Percentiles rank a stretch among this genome's conserved stretches.
These are phyloP conservation scores for Limenitis camilla DNA, from an alignment of 2,888 invertebrate genomes.

Conservation along the genomic window DNA sequence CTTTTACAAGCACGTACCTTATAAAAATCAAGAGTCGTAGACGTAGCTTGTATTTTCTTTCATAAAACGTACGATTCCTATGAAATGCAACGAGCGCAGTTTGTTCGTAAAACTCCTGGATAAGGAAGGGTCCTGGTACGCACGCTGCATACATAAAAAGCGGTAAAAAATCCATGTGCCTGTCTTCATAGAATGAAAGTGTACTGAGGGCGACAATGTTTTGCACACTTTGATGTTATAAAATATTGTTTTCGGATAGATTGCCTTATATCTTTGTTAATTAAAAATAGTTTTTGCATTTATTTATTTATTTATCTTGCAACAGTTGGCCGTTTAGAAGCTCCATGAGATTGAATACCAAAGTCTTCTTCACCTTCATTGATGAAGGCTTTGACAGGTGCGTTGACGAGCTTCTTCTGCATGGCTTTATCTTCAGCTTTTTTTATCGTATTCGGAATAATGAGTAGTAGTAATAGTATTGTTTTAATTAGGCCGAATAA, in stretches of 20 bases:
- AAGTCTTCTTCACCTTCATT: no score
- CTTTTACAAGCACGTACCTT: conserved; percentile 4
- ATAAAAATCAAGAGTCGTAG: conserved; percentile 9
- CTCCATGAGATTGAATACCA: no score
- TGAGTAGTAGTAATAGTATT: no score
- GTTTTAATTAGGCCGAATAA: no score
- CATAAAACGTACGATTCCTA: conserved; percentile 28
- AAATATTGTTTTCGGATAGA: neutral
- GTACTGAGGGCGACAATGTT: conserved; percentile 31
- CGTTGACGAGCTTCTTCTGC: no score
- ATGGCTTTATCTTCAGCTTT: no score
- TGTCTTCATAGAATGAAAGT: conserved; percentile 22
- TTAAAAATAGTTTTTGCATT: no score
- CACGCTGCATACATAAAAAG: conserved; percentile 42
- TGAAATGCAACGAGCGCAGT: conserved; percentile 55
- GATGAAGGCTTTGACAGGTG: no score
- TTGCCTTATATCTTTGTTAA: no score
- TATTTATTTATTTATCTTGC: no score
- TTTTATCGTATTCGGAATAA: no score
- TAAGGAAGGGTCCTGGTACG: conserved; percentile 41
- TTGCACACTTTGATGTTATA: conserved; percentile 16
- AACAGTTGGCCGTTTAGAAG: no score
- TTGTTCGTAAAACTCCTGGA: conserved; percentile 41
- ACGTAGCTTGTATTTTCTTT: conserved; percentile 9
- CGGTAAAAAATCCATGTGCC: conserved; percentile 49